Evolutionary conservation across 2,113 vertebrate genomes (phyloP).

Genomic region (Sigmodon hispidus): DNA sequence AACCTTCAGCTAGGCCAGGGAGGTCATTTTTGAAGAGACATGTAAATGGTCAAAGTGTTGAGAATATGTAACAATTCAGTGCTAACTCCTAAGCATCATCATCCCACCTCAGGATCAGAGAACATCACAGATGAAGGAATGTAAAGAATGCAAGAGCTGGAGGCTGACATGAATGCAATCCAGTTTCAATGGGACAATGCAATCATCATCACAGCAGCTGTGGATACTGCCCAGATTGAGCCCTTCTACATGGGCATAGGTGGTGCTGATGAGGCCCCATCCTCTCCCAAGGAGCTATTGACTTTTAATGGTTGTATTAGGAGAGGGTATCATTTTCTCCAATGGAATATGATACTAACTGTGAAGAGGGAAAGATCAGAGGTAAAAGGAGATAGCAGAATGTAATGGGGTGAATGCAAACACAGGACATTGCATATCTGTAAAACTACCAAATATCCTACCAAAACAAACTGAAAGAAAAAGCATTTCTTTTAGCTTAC

Average conservation of each 20-base stretch:
- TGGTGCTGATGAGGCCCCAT: neutral
- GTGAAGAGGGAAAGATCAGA: neutral
- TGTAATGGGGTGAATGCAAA: neutral
- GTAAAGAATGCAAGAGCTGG: neutral
- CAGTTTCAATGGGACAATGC: neutral
- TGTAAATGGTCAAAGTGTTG: neutral
- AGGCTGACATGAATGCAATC: neutral
- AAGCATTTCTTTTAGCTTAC: neutral
- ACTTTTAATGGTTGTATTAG: neutral
- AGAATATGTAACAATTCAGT: neutral
- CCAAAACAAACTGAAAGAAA: neutral
- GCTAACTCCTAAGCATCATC: neutral
- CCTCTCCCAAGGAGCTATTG: neutral
- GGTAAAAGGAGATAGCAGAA: neutral
- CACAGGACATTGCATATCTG: neutral
- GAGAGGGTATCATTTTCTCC: neutral
- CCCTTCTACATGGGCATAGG: neutral
- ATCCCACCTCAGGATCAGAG: neutral
- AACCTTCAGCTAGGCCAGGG: neutral
- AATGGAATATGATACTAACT: neutral
- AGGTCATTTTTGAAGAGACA: neutral
- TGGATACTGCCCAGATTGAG: neutral
- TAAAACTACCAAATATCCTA: neutral
- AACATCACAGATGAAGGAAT: neutral
- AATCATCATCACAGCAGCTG: neutral